phyloP scores from a whole-genome alignment of 2,888 invertebrate genomes.

The Globia sparganii region DNA sequence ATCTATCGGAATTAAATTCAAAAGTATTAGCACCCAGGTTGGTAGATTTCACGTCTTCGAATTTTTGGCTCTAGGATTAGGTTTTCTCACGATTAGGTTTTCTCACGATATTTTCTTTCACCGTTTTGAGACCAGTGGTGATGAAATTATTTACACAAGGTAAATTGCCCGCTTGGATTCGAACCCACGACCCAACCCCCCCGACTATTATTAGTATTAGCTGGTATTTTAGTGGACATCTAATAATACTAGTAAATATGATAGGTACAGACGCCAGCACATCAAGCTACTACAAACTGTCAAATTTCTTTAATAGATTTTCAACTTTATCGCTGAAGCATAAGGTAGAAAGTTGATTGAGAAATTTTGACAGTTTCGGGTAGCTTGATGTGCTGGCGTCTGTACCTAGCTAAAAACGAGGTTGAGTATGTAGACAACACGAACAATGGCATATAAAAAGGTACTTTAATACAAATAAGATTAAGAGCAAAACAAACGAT shows the following conservation, averaged over 20 bases:
- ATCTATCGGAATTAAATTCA: no score
- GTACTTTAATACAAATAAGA: constrained; percentile 12
- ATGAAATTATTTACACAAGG: not conserved
- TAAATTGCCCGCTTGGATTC: not conserved
- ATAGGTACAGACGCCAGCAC: not conserved
- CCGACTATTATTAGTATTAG: not conserved
- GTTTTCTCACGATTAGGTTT: not conserved
- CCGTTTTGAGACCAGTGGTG: not conserved
- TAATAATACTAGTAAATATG: not conserved
- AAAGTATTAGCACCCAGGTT: no score
- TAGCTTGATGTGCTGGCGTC: no score
- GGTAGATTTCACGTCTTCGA: not conserved
- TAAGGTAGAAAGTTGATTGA: no score
- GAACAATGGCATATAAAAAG: constrained; percentile 14
- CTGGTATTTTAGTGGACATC: not conserved
- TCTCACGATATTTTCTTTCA: not conserved
- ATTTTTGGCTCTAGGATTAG: not conserved
- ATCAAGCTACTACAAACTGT: no score
- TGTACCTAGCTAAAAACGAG: constrained; percentile 25
- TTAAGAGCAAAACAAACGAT: constrained; percentile 17
- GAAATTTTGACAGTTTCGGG: no score
- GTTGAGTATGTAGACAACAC: constrained; percentile 29
- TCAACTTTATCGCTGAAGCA: no score
- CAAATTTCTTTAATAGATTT: no score
- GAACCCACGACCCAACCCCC: not conserved